Percentiles rank a stretch among this genome's conserved stretches.
Conservation (phyloP, 2,888 invertebrate genomes). For the Pyralis farinalis region DNA sequence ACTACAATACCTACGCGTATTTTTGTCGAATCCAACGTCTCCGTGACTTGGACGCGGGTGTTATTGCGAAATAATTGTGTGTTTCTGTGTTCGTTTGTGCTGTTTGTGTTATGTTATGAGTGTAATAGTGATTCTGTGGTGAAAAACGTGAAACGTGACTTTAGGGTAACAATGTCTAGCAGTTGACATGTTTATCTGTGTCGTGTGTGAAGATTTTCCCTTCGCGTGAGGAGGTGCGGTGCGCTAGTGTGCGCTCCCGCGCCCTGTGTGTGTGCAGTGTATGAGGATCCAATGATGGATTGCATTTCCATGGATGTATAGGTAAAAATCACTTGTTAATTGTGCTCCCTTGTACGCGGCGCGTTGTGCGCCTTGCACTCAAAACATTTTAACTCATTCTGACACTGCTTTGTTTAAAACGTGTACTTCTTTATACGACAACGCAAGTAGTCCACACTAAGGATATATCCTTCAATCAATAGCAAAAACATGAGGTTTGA, state of each 20-base stretch:
- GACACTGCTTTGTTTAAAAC: constrained; percentile 50
- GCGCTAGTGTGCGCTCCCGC: constrained; percentile 64
- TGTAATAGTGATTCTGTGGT: constrained; percentile 64
- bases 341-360: constrained; percentile 42
- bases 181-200: constrained; percentile 82
- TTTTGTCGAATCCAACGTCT: constrained; percentile 69
- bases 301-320: constrained; percentile 77
- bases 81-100: constrained; percentile 66
- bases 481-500: constrained; percentile 38
- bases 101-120: constrained; percentile 73
- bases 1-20: constrained; percentile 75
- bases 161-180: constrained; percentile 79
- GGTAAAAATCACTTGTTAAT: constrained; percentile 66
- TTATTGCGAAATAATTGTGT: constrained; percentile 68
- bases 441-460: constrained; percentile 32
- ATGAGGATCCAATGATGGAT: constrained; percentile 75
- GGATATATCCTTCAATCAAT: constrained; percentile 53
- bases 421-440: constrained; percentile 31
- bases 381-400: constrained; percentile 25
- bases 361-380: constrained; percentile 36
- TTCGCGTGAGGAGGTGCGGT: constrained; percentile 77
- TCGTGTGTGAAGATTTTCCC: constrained; percentile 81
- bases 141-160: constrained; percentile 75
- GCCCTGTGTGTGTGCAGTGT: constrained; percentile 55
- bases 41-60: constrained; percentile 77